phyloP scores from a whole-genome alignment of 1,140 invertebrate genomes.

The Drosophila rhopaloa region DNA sequence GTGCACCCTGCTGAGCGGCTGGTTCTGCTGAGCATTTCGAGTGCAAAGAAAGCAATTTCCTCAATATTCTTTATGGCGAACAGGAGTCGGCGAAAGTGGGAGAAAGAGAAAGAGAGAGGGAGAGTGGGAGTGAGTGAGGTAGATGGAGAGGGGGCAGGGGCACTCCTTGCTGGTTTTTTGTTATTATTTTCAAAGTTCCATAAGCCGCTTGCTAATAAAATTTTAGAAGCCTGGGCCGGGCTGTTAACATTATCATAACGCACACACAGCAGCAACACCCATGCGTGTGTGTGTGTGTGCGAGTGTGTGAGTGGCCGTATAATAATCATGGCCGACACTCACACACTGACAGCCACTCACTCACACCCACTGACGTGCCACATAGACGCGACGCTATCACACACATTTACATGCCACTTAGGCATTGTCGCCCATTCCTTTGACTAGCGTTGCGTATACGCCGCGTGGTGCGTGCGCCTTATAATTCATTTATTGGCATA shows the following conservation, averaged over 20 bases:
- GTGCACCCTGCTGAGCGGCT: constrained; percentile 57
- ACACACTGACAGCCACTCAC: constrained; percentile 9
- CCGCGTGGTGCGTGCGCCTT: constrained; percentile 63
- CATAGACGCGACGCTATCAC: constrained; percentile 30
- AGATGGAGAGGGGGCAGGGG: constrained; percentile 12
- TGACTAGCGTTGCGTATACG: constrained; percentile 76
- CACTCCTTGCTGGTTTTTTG: constrained; percentile 49
- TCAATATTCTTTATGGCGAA: constrained; percentile 74
- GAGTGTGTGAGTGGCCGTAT: constrained; percentile 61
- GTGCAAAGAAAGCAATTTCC: constrained; percentile 80
- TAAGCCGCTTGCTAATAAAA: constrained; percentile 76
- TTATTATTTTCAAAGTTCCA: constrained; percentile 80
- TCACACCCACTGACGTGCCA: neutral
- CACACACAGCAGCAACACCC: constrained; percentile 33
- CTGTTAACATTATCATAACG: constrained; percentile 80
- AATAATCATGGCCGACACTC: constrained; percentile 64
- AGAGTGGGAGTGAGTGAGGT: neutral
- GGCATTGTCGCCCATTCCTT: constrained; percentile 57
- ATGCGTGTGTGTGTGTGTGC: constrained; percentile 35
- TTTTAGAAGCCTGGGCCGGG: constrained; percentile 69
- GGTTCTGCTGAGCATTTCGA: constrained; percentile 55
- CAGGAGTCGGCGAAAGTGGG: neutral
- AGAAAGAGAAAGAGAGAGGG: constrained; percentile 1
- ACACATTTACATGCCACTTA: constrained; percentile 76
- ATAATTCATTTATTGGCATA: constrained; percentile 82